Base-by-base conservation (phyloP, 2,113 vertebrate genomes). In the Oreochromis spilurus region DNA sequence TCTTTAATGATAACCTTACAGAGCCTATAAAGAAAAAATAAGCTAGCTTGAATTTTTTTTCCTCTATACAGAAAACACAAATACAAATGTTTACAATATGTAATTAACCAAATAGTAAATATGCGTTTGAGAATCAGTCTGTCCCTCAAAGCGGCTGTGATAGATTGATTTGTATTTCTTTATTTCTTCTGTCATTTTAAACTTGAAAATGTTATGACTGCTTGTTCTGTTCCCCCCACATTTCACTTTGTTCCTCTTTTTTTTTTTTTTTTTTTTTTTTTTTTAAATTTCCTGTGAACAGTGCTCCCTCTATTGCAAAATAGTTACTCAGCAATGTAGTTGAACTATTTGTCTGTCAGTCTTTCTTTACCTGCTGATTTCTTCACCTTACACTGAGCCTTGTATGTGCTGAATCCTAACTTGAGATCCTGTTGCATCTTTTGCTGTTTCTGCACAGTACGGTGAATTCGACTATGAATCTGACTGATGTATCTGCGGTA, bases 21-120 rank as follows among this genome's bases (percentile, higher is more conserved):
- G 94, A 96, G 95, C 95, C 94, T 95, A 95, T 95, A 95, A 94
- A 94, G 89, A 94, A 93, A 94, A 95, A 94, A 96, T 96, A 96
- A 96, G 96, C 96, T 96, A 95, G 94, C 90, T 93, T 96, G 94
- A 94, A 92, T 82, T 86, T 87, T 93, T 54, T 93, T 94, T 95
- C 91, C 91, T 95, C 86, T 93, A 91, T 95, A 94, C 91, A 94
- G 93, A 95, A 95, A 96, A 88, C 89, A 87, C 84, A 93, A 93
- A 94, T 93, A 93, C 94, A 96, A 93, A 96, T 96, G 96, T 96
- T 96, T 96, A 96, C 95, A 95, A 89, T 81, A 94, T 96, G 92
- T 95, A 93, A 96, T 95, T 96, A 96, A 96, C 96, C 96, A 96
- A 96, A 96, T 95, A 94, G 94, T 93, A 94, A 94, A 93, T 91